A percentile compares a stretch with the other conserved stretches of the same genome.
These are phyloP conservation scores for Micrasema longulum DNA, from an alignment of 1,140 invertebrate genomes.

Conservation along the genomic window DNA sequence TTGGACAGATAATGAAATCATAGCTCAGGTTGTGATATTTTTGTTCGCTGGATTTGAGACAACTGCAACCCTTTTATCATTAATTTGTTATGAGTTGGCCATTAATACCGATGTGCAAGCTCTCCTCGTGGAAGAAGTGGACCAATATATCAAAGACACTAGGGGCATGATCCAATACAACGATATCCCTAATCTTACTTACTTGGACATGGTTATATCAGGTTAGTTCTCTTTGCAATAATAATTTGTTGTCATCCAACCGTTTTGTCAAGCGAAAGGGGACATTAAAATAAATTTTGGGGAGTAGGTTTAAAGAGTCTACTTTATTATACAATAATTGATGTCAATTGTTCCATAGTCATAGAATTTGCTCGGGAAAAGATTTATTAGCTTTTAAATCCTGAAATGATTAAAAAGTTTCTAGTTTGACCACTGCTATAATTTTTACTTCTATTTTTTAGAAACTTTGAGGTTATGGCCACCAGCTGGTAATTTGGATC, in stretches of 20 bases:
- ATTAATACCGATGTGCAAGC: conserved; percentile 66
- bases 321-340: no score
- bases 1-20: conserved; percentile 52
- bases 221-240: conserved; percentile 29
- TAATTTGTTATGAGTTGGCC: conserved; percentile 63
- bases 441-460: conserved; percentile 35
- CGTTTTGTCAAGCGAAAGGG: no score
- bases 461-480: conserved; percentile 71
- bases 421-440: no score
- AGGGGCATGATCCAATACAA: conserved; percentile 59
- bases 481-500: conserved; percentile 65
- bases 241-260: background rate
- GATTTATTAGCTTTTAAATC: background rate
- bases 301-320: no score
- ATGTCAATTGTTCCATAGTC: background rate
- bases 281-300: no score
- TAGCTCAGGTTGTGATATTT: conserved; percentile 56
- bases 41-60: conserved; percentile 61
- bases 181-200: conserved; percentile 59
- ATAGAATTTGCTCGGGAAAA: background rate
- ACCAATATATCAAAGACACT: conserved; percentile 54
- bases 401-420: no score
- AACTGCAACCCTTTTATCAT: conserved; percentile 60
- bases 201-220: conserved; percentile 52
- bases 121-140: conserved; percentile 62